These are phyloP conservation scores for Brevimyrus niger DNA, from an alignment of 2,113 vertebrate genomes.

Conservation along the genomic window DNA sequence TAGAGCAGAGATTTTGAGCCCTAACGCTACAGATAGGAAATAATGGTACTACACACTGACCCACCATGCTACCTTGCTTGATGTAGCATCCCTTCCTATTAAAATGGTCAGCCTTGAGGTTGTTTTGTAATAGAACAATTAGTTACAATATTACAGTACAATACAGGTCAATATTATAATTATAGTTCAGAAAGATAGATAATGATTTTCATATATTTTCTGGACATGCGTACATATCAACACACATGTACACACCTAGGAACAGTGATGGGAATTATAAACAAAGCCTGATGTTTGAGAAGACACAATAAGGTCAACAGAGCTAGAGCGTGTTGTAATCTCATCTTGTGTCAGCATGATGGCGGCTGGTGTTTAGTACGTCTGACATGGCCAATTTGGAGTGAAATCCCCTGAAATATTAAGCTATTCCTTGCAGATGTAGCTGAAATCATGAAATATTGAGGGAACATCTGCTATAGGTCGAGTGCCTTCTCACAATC, in stretches of 20 bases:
- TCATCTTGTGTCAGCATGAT: background rate
- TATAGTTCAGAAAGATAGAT: background rate
- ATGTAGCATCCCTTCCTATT: background rate
- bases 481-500: background rate
- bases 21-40: background rate
- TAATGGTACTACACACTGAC: background rate
- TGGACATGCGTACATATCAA: background rate
- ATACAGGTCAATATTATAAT: background rate
- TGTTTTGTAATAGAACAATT: background rate
- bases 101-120: background rate
- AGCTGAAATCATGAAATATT: slow-evolving; percentile 5
- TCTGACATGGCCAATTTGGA: background rate
- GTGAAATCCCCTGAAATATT: slow-evolving; percentile 4
- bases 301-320: background rate
- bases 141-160: background rate
- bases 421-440: background rate
- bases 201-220: background rate
- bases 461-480: background rate
- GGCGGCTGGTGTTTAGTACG: background rate
- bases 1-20: background rate
- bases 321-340: background rate
- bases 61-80: background rate
- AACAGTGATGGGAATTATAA: background rate
- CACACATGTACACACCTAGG: background rate
- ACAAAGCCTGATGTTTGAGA: background rate